These are phyloP conservation scores for Gambusia affinis DNA, from an alignment of 2,113 vertebrate species.

Conservation along the genomic window DNA sequence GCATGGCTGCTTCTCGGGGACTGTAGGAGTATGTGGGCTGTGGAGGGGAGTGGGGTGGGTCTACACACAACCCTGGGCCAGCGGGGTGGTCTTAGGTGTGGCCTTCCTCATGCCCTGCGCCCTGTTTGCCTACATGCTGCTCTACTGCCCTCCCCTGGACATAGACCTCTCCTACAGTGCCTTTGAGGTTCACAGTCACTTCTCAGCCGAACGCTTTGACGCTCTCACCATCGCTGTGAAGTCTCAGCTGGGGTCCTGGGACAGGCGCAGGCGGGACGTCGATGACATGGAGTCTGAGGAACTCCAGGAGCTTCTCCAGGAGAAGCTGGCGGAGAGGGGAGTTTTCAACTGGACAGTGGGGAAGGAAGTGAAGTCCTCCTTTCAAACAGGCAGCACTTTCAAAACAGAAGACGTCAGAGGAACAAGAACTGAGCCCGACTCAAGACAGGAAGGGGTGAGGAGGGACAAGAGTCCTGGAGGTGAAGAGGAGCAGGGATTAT, in stretches of 20 bases:
- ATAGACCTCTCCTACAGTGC: constrained; percentile 98
- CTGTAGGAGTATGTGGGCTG: constrained; percentile 73
- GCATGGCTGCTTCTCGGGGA: constrained; percentile 42
- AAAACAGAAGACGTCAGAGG: background rate
- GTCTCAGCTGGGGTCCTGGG: constrained; percentile 95
- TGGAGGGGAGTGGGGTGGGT: constrained; percentile 91
- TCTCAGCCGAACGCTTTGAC: constrained; percentile 93
- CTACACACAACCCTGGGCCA: constrained; percentile 89
- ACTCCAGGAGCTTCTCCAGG: constrained; percentile 85
- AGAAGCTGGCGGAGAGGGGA: constrained; percentile 77
- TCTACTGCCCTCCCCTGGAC: constrained; percentile 92
- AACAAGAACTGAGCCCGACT: constrained; percentile 27
- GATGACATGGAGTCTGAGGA: constrained; percentile 85
- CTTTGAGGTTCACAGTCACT: constrained; percentile 96
- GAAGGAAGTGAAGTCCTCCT: constrained; percentile 60
- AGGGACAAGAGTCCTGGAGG: constrained; percentile 20
- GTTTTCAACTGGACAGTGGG: constrained; percentile 37
- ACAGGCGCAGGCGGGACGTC: constrained; percentile 87
- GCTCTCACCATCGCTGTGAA: constrained; percentile 91
- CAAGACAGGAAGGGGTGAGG: background rate
- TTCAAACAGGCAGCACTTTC: constrained; percentile 21
- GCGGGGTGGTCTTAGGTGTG: constrained; percentile 83
- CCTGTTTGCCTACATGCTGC: constrained; percentile 90
- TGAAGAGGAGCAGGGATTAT: constrained; percentile 9
- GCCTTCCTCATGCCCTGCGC: constrained; percentile 86